phyloP scores from a whole-genome alignment of 2,888 invertebrate genomes.

The Tetragnatha montana region DNA sequence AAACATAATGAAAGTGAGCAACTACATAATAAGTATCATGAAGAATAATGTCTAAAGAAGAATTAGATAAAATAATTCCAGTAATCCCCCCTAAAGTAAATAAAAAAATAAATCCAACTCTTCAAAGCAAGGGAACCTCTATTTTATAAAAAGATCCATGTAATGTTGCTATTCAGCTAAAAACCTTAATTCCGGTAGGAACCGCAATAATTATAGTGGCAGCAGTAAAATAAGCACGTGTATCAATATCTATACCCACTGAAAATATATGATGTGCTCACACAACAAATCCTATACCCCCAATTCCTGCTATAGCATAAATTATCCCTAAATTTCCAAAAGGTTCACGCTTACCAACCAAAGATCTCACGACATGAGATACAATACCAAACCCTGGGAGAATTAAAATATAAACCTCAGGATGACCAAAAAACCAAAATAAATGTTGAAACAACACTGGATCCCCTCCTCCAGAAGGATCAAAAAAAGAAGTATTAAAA shows the following conservation, averaged over 20 bases:
- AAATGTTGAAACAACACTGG: slow-evolving; percentile 88
- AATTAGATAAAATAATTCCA: slow-evolving; percentile 81
- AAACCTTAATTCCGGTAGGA: slow-evolving; percentile 89
- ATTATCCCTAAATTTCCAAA: slow-evolving; percentile 86
- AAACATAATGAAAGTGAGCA: slow-evolving; percentile 88
- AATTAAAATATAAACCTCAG: slow-evolving; percentile 91
- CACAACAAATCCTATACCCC: slow-evolving; percentile 87
- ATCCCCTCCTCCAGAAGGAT: slow-evolving; percentile 85
- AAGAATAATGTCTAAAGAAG: slow-evolving; percentile 85
- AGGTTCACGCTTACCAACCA: slow-evolving; percentile 81
- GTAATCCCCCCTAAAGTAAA: slow-evolving; percentile 86
- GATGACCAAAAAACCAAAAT: slow-evolving; percentile 92
- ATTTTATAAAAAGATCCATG: slow-evolving; percentile 82
- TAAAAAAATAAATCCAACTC: slow-evolving; percentile 85
- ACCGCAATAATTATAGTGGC: slow-evolving; percentile 91
- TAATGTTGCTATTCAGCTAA: slow-evolving; percentile 85
- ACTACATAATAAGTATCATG: slow-evolving; percentile 92
- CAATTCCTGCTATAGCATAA: slow-evolving; percentile 89
- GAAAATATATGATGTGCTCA: slow-evolving; percentile 92
- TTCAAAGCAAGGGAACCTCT: slow-evolving; percentile 81
- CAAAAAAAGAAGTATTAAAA: slow-evolving; percentile 88
- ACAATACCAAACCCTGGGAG: slow-evolving; percentile 87
- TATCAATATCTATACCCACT: slow-evolving; percentile 88
- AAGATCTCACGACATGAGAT: slow-evolving; percentile 85
- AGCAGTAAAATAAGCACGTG: slow-evolving; percentile 88